A percentile compares a stretch with the other conserved stretches of the same genome.
phyloP scores from a whole-genome alignment of 2,113 vertebrate species.

The Rynchops niger region DNA sequence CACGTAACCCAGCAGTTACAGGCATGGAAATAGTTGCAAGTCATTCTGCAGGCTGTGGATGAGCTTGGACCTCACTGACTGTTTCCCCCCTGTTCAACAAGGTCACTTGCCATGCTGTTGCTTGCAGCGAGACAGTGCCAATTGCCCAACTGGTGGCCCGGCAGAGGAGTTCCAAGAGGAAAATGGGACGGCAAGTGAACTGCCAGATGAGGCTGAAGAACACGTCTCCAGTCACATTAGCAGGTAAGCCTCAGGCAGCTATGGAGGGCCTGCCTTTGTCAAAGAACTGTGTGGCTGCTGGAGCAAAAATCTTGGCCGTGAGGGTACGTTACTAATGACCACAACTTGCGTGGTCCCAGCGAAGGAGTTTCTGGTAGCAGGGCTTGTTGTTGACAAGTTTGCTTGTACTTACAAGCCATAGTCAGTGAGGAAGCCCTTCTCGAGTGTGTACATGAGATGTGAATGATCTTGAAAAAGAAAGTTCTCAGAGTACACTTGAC shows the following conservation, averaged over 20 bases:
- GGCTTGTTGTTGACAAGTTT: not conserved
- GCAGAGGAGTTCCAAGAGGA: constrained; percentile 86
- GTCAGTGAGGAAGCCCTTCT: not conserved
- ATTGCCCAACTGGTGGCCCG: constrained; percentile 88
- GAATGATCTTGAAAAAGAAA: not conserved
- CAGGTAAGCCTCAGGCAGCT: constrained; percentile 70
- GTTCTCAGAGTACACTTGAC: not conserved
- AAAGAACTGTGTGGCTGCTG: not conserved
- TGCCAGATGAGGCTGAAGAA: constrained; percentile 87
- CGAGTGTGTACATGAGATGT: fast-evolving
- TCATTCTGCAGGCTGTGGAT: not conserved
- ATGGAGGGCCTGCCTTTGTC: not conserved
- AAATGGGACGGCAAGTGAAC: constrained; percentile 81
- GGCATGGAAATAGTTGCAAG: not conserved
- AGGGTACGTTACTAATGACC: not conserved
- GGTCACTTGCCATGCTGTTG: constrained; percentile 83
- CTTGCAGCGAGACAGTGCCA: constrained; percentile 82
- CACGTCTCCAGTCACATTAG: constrained; percentile 75
- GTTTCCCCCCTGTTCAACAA: constrained; percentile 28
- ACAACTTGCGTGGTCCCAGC: fast-evolving
- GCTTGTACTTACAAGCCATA: not conserved
- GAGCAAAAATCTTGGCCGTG: not conserved
- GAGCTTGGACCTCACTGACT: not conserved
- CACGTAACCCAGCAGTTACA: not conserved
- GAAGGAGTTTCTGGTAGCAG: not conserved